Evolutionary conservation across 2,113 vertebrate species (phyloP).

Genomic region (Cynocephalus volans): DNA sequence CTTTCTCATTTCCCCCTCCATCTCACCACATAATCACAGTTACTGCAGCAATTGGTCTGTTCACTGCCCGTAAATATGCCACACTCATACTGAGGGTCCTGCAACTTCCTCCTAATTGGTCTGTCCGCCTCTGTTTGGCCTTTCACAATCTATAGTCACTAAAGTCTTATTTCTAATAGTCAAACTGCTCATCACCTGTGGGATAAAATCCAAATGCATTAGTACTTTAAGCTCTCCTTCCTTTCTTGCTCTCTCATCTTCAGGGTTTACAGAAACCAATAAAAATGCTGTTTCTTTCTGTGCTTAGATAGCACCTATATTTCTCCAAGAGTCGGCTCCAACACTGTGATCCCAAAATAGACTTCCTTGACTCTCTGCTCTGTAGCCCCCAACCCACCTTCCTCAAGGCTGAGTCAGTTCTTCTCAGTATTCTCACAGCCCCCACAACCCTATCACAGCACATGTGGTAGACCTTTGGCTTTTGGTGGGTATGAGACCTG

Average conservation of each 20-base stretch:
- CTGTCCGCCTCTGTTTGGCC: not conserved
- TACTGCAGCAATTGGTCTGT: not conserved
- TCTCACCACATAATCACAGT: not conserved
- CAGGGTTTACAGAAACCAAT: not conserved
- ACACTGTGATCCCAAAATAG: not conserved
- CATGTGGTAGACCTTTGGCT: not conserved
- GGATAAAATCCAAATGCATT: not conserved
- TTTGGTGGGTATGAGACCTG: constrained; percentile 16
- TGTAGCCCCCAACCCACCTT: not conserved
- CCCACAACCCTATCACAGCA: not conserved
- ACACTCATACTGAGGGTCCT: not conserved
- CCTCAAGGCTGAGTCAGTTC: not conserved
- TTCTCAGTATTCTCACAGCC: not conserved
- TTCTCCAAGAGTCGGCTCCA: not conserved
- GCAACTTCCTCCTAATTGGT: not conserved
- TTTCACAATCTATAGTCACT: not conserved
- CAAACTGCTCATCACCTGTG: not conserved
- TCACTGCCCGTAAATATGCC: not conserved
- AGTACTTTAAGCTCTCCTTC: not conserved
- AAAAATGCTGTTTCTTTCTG: not conserved
- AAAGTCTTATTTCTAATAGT: constrained; percentile 2
- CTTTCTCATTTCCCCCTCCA: not conserved
- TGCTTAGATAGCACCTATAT: not conserved
- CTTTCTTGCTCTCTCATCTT: not conserved
- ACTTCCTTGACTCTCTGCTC: not conserved